These are phyloP conservation scores for Sphaerophoria taeniata DNA, from an alignment of 2,888 invertebrate genomes.

Conservation along the genomic window DNA sequence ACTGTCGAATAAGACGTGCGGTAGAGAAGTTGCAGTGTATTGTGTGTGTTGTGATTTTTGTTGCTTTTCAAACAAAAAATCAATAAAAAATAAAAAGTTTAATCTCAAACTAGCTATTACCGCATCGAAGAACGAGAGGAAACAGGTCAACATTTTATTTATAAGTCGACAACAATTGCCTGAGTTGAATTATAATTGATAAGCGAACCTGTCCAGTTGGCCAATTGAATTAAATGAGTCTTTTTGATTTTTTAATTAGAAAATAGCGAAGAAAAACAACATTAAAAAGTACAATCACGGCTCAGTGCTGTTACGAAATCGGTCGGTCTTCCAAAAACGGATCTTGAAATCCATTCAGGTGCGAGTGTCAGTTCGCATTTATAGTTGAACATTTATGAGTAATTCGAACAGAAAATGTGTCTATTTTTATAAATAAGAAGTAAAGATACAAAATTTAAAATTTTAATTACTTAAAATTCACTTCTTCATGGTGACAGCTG, in stretches of 20 bases:
- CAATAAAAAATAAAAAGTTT: slow-evolving; percentile 7
- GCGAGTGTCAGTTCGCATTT: neutral
- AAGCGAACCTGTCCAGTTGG: slow-evolving; percentile 27
- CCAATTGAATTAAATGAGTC: slow-evolving; percentile 18
- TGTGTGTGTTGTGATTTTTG: slow-evolving; percentile 62
- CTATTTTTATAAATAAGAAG: slow-evolving; percentile 28
- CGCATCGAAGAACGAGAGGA: slow-evolving; percentile 19
- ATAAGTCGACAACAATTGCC: slow-evolving; percentile 7
- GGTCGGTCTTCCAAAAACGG: slow-evolving; percentile 64
- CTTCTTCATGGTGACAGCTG: slow-evolving; percentile 2
- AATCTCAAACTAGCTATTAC: slow-evolving; percentile 39
- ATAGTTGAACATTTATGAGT: slow-evolving; percentile 1
- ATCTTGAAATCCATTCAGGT: neutral
- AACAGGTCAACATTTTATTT: slow-evolving; percentile 40
- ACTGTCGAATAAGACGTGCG: slow-evolving; percentile 22
- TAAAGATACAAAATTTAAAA: slow-evolving; percentile 22
- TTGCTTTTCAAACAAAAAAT: slow-evolving; percentile 33
- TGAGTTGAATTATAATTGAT: slow-evolving; percentile 41
- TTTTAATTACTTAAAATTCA: slow-evolving; percentile 30
- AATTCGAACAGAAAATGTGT: neutral
- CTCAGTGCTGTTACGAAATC: slow-evolving; percentile 60
- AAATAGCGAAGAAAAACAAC: neutral
- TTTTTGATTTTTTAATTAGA: slow-evolving; percentile 26
- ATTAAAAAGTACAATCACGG: slow-evolving; percentile 27
- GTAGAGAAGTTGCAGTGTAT: slow-evolving; percentile 40